These are phyloP conservation scores for Kryptopterus vitreolus DNA, from an alignment of 2,797 vertebrate genomes.

Conservation along the genomic window DNA sequence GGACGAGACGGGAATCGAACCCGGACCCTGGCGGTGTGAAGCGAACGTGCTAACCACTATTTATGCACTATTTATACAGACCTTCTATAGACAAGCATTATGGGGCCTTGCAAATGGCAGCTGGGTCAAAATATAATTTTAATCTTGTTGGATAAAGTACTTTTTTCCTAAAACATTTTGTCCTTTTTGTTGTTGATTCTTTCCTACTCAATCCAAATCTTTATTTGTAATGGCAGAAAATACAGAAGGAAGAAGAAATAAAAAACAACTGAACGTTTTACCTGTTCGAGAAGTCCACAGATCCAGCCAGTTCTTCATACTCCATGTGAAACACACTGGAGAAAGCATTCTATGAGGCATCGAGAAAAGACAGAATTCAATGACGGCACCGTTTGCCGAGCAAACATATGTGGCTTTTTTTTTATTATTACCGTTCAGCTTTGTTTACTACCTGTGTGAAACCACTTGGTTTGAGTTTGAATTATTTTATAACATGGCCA, in stretches of 20 bases:
- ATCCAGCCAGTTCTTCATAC: conserved; percentile 79
- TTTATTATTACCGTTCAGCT: conserved; percentile 46
- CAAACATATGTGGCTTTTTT: conserved; percentile 27
- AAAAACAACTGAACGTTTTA: conserved; percentile 52
- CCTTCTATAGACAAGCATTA: no score
- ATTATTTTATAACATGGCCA: conserved; percentile 45
- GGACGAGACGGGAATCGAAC: no score
- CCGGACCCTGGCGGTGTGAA: no score
- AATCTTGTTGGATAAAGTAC: no score
- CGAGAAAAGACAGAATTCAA: conserved; percentile 32
- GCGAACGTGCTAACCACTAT: no score
- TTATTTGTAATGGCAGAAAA: background rate
- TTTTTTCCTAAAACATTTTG: no score
- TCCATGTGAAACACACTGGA: conserved; percentile 97
- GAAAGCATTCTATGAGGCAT: conserved; percentile 86
- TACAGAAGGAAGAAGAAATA: background rate
- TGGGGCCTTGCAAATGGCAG: no score
- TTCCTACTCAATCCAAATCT: background rate
- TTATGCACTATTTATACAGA: no score
- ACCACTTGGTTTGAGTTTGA: conserved; percentile 49
- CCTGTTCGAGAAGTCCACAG: conserved; percentile 80
- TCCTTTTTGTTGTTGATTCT: background rate
- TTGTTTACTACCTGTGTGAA: conserved; percentile 41
- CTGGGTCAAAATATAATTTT: no score
- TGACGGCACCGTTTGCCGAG: conserved; percentile 2